phyloP scores from a whole-genome alignment of 2,113 vertebrate species.

The Phaethon lepturus region DNA sequence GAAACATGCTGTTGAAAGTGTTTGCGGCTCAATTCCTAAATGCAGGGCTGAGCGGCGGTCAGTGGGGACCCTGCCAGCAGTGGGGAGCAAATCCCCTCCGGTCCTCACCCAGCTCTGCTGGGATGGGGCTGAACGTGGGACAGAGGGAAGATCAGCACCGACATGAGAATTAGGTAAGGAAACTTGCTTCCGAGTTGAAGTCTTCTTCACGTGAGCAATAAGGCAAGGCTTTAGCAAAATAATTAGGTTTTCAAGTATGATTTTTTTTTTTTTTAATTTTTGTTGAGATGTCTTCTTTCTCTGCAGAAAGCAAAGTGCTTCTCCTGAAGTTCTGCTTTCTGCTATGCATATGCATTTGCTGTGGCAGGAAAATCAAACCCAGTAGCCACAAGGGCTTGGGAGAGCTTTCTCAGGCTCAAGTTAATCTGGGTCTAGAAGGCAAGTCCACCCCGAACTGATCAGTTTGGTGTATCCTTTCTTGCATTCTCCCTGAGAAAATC shows the following conservation, averaged over 20 bases:
- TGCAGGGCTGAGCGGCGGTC: background rate
- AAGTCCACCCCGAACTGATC: background rate
- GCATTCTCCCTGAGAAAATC: background rate
- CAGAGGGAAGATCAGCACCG: background rate
- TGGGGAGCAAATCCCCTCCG: rapidly evolving
- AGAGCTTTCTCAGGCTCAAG: background rate
- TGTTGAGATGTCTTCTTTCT: background rate
- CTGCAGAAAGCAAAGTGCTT: background rate
- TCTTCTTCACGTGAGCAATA: background rate
- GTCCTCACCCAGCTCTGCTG: background rate
- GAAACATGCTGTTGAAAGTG: rapidly evolving
- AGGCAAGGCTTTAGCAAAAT: background rate
- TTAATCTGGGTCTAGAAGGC: background rate
- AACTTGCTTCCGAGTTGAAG: background rate
- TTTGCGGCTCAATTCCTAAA: background rate
- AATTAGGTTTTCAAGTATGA: background rate
- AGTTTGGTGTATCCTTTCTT: background rate
- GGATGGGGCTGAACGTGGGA: background rate
- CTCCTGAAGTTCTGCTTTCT: background rate
- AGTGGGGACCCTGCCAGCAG: rapidly evolving
- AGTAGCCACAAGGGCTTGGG: background rate
- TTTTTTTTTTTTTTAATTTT: background rate
- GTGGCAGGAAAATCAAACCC: background rate
- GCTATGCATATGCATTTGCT: background rate
- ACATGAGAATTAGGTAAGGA: background rate